Conservation (phyloP, 2,113 vertebrate genomes). For the Crotalus tigris region DNA sequence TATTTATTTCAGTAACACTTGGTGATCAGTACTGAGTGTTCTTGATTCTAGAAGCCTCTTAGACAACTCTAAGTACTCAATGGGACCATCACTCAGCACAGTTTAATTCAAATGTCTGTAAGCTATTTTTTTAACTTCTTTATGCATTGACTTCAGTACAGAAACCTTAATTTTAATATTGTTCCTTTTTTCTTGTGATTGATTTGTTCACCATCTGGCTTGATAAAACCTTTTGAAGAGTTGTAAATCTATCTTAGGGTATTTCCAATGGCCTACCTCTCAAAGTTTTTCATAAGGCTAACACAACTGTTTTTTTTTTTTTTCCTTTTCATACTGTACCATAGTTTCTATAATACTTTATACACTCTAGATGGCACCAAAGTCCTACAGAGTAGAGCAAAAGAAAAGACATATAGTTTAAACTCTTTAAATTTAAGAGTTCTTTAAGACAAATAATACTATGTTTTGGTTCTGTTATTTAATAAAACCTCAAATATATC, state of each 20-base stretch:
- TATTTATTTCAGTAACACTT: background rate
- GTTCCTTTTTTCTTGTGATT: background rate
- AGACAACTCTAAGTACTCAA: background rate
- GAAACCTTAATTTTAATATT: background rate
- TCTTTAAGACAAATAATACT: background rate
- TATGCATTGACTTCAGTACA: background rate
- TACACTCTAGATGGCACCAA: slow-evolving; percentile 65
- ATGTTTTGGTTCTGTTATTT: background rate
- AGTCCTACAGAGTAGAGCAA: slow-evolving; percentile 24
- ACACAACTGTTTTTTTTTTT: background rate
- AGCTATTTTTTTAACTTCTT: background rate
- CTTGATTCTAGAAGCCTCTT: background rate
- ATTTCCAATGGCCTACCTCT: background rate
- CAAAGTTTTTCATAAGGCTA: background rate
- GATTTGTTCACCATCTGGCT: background rate
- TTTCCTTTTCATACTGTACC: background rate
- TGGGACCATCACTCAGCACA: background rate
- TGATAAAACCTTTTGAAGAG: background rate
- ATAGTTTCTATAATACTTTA: background rate
- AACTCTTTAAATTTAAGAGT: background rate
- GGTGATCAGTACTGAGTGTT: background rate
- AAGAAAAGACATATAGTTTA: background rate
- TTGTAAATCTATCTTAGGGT: background rate
- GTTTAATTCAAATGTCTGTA: background rate
- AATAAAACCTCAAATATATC: background rate